Evolutionary conservation across 2,888 invertebrate species (phyloP).

Genomic region (Tenthredo scrophulariae): DNA sequence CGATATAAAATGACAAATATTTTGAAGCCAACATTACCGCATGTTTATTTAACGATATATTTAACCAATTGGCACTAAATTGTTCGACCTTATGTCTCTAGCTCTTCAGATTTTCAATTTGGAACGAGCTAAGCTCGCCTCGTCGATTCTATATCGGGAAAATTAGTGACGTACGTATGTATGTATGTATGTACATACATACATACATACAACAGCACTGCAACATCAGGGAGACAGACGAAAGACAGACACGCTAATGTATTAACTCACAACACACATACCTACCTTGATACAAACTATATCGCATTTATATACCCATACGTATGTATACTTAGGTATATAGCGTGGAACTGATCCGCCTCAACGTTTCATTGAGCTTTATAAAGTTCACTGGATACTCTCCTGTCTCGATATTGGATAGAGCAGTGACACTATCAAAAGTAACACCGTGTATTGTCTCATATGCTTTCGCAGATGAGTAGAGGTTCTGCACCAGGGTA

Average conservation of each 20-base stretch:
- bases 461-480: neutral
- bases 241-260: constrained; percentile 73
- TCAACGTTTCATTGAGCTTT: constrained; percentile 54
- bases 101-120: neutral
- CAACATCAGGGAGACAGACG: constrained; percentile 58
- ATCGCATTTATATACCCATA: neutral
- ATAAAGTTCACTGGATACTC: neutral
- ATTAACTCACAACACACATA: constrained; percentile 67
- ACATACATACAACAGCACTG: too few relatives aligned
- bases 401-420: neutral
- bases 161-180: neutral
- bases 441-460: neutral
- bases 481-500: neutral
- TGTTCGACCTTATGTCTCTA: neutral
- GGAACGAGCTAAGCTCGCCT: neutral
- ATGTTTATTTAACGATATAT: neutral
- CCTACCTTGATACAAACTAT: neutral
- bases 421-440: neutral
- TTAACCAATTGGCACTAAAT: constrained; percentile 6
- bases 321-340: neutral
- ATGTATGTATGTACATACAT: too few relatives aligned
- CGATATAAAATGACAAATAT: neutral
- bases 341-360: constrained; percentile 59
- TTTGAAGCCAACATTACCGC: neutral
- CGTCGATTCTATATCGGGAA: neutral